Evolutionary conservation across 2,888 invertebrate species (phyloP).

Genomic region (Brachypterus glaber): DNA sequence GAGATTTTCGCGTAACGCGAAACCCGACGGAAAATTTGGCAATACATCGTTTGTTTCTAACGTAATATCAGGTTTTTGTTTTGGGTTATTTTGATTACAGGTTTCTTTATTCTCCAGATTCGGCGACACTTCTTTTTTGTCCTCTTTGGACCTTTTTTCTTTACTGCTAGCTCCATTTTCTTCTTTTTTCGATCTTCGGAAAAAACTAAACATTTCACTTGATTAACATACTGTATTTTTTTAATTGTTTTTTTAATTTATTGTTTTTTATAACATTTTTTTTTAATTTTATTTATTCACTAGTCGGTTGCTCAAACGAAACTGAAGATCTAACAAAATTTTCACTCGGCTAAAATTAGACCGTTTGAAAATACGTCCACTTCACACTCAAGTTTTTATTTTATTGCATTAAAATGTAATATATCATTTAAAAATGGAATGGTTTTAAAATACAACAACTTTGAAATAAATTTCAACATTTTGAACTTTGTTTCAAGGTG

Average conservation of each 20-base stretch:
- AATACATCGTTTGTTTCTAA: constrained; percentile 24
- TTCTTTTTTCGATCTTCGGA: constrained; percentile 34
- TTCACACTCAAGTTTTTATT: too few relatives aligned
- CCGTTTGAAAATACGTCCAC: constrained; percentile 1
- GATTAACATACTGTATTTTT: too few relatives aligned
- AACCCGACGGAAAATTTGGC: constrained; percentile 27
- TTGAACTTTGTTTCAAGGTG: too few relatives aligned
- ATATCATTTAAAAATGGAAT: too few relatives aligned
- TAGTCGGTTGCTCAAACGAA: constrained; percentile 15
- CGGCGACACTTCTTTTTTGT: constrained; percentile 13
- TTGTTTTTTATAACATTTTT: background rate
- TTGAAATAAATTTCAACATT: too few relatives aligned
- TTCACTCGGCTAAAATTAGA: constrained; percentile 20
- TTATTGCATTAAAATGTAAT: too few relatives aligned
- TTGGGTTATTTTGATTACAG: constrained; percentile 34
- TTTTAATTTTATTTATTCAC: constrained; percentile 8
- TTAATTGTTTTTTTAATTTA: background rate
- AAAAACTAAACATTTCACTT: constrained; percentile 33
- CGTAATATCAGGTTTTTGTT: constrained; percentile 29
- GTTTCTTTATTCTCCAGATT: constrained; percentile 24
- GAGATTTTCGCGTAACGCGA: constrained; percentile 27
- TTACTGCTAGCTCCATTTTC: constrained; percentile 15
- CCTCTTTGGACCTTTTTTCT: constrained; percentile 21
- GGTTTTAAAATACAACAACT: too few relatives aligned
- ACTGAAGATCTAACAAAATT: constrained; percentile 19